A percentile compares a stretch with the other conserved stretches of the same genome.
phyloP scores from a whole-genome alignment of 2,888 invertebrate genomes.

The Prosapia bicincta region DNA sequence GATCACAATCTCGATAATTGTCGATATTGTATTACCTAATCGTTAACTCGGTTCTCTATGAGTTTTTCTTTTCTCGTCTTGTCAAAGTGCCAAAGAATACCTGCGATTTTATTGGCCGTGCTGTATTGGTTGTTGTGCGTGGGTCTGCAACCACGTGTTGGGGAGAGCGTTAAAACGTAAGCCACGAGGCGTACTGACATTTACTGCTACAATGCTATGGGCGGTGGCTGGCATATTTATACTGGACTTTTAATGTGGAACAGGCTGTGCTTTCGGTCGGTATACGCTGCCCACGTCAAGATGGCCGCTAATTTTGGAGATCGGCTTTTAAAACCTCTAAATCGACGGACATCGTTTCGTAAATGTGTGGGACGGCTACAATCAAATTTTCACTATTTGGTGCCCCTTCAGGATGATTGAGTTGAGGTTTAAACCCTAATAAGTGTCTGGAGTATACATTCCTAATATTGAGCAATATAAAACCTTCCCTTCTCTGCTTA shows the following conservation, averaged over 20 bases:
- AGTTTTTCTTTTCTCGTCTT: not conserved
- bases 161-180: not conserved
- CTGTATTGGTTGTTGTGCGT: not conserved
- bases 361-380: too few relatives aligned
- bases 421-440: too few relatives aligned
- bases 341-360: too few relatives aligned
- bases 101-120: not conserved
- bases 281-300: not conserved
- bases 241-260: not conserved
- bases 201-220: not conserved
- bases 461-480: too few relatives aligned
- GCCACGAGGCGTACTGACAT: not conserved
- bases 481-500: too few relatives aligned
- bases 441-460: too few relatives aligned
- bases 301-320: too few relatives aligned
- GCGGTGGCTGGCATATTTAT: not conserved
- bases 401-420: too few relatives aligned
- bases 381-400: too few relatives aligned
- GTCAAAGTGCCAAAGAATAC: not conserved
- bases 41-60: not conserved
- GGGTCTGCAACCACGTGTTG: not conserved
- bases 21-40: not conserved
- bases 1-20: too few relatives aligned
- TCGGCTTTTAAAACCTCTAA: too few relatives aligned
- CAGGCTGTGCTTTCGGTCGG: not conserved